Base-by-base conservation (phyloP, 2,888 invertebrate species). In the Drosophila paramelanica region DNA sequence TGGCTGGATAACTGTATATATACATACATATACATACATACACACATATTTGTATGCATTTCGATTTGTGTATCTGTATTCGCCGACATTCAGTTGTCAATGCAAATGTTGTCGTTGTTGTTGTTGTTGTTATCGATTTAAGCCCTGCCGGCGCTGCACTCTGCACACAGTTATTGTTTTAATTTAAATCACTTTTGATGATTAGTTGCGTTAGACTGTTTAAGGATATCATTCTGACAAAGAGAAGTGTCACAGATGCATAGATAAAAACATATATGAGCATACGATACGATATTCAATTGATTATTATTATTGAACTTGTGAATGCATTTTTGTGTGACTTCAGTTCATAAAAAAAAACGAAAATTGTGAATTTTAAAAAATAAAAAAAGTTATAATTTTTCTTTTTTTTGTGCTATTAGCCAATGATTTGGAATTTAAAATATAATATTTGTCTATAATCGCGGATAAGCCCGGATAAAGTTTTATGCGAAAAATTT, bases 71-170 rank as follows among this genome's bases (percentile, higher is more conserved):
- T 23, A 14, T 53, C 17, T 56, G 51, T 4, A 27, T 17, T 38
- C 39, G n/a, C n/a, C 31, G 42, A 38, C 43, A 60, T 50, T 47
- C 55, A 49, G 51, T 67, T 74, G 47, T 68, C 47, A 53, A 49
- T 74, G 77, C 41, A 42, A 17, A 49, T 62, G 41, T 53, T 56
- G 51, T 36, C 60, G 8, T 56, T 58, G 53, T 42, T 49, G 41
- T 50, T 69, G 42, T 20, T 49, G 23, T 68, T 72, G 75, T 75
- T 72, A 76, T 79, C 69, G 79, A 79, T 67, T 75, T 51, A 64
- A 55, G 59, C 14, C 60, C 53, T 6, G 42, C 33, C 46, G 41
- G 17, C 49, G 36, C 17, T 23, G 57, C 52, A 13, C 31, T 53
- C 27, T 11, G 13, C 0, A n/a, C 46, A 31, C 11, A 13, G 36